These are phyloP conservation scores for Megaustenia siamemsis DNA, from an alignment of 2,888 invertebrate species.

Conservation along the genomic window DNA sequence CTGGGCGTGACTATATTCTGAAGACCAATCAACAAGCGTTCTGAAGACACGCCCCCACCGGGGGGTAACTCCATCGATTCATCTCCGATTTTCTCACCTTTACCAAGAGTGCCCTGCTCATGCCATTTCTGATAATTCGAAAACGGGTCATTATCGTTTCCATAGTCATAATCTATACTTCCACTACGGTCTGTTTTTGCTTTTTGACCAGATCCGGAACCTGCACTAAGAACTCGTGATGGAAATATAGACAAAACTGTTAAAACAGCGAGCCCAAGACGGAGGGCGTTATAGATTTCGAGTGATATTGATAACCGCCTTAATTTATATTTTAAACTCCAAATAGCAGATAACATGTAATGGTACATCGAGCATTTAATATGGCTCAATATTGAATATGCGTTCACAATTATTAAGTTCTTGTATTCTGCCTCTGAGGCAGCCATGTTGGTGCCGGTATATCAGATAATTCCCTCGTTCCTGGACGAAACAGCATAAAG, in stretches of 20 bases:
- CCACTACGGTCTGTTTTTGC: not conserved
- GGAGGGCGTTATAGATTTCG: not conserved
- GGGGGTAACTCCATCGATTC: not conserved
- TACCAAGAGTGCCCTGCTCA: conserved; percentile 36
- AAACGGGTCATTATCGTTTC: not conserved
- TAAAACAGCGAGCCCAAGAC: not conserved
- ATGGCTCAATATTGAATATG: too few species aligned
- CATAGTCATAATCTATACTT: conserved; percentile 20
- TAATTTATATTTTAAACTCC: not conserved
- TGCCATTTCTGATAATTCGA: conserved; percentile 10
- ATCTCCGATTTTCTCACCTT: conserved; percentile 36
- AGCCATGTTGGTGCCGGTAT: too few species aligned
- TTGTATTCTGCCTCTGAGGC: too few species aligned
- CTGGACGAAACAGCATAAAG: too few species aligned
- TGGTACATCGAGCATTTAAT: too few species aligned
- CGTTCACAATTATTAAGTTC: too few species aligned
- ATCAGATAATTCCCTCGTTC: too few species aligned
- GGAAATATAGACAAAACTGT: not conserved
- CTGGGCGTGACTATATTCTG: too few species aligned
- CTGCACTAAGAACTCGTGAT: not conserved
- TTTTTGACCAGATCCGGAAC: not conserved
- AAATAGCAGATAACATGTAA: too few species aligned
- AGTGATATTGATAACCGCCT: not conserved
- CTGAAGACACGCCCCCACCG: not conserved
- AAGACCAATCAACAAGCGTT: too few species aligned